Evolutionary conservation across 2,888 invertebrate genomes (phyloP), one percentile per base, ranked within the genome.

Genomic region (Prenolepis imparis): DNA sequence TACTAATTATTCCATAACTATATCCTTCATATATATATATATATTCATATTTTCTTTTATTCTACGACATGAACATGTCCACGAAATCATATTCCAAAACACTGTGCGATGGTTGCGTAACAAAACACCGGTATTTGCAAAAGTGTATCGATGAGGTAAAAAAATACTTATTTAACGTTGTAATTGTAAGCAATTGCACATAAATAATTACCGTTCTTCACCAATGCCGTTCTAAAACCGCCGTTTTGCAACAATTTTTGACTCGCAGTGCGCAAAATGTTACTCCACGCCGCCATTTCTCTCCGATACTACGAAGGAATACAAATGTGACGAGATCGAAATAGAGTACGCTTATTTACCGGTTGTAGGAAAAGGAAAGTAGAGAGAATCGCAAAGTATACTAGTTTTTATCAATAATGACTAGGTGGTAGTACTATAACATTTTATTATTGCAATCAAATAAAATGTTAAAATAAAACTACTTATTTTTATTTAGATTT

Each of bases 271-370:
- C 95, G 94, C 82, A 95, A 90, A 87, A 97, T 93, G 88, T 95
- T 95, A 95, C 97, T 97, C 96, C 96, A 97, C 91, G 96, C 96
- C 91, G 96, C 96, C 97, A 97, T 97, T 95, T 96, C 96, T 75
- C 80, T 82, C 85, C 63, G 78, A 78, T 36, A 24, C 1, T 36
- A 24, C 1, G 11, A 5, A 41, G 3, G 24, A 21, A 32, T 9
- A 12, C 0, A 3, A 15, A 11, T 15, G 36, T 4, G 39, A 8
- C 12, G 64, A 75, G 0, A 18, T 8, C n/a, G 55, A 21, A 55
- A 77, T 39, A 28, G 12, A 66, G 39, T 1, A 1, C 36, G 5
- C 52, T 55, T 64, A 28, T n/a, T 55, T 77, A 39, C 39, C 55
- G 55, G 28, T 18, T 12, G 0, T 8, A 32, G 0, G 15, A 32